Evolutionary conservation across 2,888 invertebrate species (phyloP).

Genomic region (Caenorhabditis drosophilae): DNA sequence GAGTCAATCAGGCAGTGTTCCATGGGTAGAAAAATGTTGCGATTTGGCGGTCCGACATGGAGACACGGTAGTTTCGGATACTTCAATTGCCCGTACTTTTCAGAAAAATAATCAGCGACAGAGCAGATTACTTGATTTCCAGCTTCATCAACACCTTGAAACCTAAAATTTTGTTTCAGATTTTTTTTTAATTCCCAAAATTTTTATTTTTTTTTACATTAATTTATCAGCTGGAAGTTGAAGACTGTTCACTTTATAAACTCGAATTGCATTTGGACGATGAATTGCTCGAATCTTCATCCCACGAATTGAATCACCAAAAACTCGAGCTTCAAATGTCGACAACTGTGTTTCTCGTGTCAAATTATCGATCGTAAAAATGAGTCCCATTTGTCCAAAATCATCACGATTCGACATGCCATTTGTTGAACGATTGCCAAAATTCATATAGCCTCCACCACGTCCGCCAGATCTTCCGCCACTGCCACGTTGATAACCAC

Average conservation of each 20-base stretch:
- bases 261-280: slow-evolving; percentile 56
- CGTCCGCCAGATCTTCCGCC: slow-evolving; percentile 20
- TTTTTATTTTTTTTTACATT: no score
- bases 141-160: slow-evolving; percentile 48
- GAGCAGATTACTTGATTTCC: slow-evolving; percentile 49
- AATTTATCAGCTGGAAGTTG: slow-evolving; percentile 57
- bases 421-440: slow-evolving; percentile 8
- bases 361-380: slow-evolving; percentile 42
- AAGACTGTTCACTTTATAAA: slow-evolving; percentile 62
- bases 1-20: slow-evolving; percentile 59
- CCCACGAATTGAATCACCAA: slow-evolving; percentile 57
- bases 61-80: slow-evolving; percentile 64
- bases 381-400: slow-evolving; percentile 20
- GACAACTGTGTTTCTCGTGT: slow-evolving; percentile 47
- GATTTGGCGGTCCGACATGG: slow-evolving; percentile 63
- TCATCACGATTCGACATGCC: slow-evolving; percentile 13
- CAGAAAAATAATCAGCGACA: slow-evolving; percentile 63
- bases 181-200: no score
- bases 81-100: slow-evolving; percentile 53
- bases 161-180: no score
- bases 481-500: slow-evolving; percentile 29
- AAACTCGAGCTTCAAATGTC: slow-evolving; percentile 46
- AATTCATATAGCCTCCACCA: slow-evolving; percentile 28
- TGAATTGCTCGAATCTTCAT: slow-evolving; percentile 58
- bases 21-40: slow-evolving; percentile 62